Conservation (phyloP, 2,797 vertebrate genomes). For the Chiroxiphia lanceolata region DNA sequence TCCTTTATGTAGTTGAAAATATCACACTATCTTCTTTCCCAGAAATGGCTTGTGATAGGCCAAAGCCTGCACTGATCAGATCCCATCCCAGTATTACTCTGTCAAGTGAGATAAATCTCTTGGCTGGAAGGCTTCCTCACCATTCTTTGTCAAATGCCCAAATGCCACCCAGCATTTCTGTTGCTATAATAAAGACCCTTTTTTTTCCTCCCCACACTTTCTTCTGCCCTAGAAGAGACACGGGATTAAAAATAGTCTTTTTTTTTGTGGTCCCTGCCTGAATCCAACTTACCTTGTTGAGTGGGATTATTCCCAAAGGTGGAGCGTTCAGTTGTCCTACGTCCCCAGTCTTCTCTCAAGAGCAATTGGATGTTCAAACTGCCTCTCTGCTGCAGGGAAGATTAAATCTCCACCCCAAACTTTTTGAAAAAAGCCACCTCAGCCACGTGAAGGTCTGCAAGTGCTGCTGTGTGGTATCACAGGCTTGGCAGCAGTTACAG, state of each 20-base stretch:
- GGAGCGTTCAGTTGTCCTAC: background rate
- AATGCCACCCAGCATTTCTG: background rate
- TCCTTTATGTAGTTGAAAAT: background rate
- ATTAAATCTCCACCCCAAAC: background rate
- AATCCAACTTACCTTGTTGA: background rate
- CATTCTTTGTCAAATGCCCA: background rate
- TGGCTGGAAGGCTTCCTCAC: background rate
- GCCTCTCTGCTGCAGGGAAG: background rate
- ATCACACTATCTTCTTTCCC: background rate
- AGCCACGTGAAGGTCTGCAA: background rate
- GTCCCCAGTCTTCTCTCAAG: background rate
- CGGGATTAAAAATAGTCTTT: background rate
- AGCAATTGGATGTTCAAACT: background rate
- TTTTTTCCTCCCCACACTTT: background rate
- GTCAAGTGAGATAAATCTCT: background rate
- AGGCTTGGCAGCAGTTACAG: background rate
- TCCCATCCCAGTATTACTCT: background rate
- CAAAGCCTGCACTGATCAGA: background rate
- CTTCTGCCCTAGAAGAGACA: background rate
- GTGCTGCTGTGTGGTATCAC: background rate
- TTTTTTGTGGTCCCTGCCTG: background rate
- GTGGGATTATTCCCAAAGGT: background rate
- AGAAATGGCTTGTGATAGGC: background rate
- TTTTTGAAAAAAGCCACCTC: background rate
- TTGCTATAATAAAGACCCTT: background rate